Evolutionary conservation across 2,113 vertebrate genomes (phyloP).

Genomic region (Datnioides undecimradiatus): DNA sequence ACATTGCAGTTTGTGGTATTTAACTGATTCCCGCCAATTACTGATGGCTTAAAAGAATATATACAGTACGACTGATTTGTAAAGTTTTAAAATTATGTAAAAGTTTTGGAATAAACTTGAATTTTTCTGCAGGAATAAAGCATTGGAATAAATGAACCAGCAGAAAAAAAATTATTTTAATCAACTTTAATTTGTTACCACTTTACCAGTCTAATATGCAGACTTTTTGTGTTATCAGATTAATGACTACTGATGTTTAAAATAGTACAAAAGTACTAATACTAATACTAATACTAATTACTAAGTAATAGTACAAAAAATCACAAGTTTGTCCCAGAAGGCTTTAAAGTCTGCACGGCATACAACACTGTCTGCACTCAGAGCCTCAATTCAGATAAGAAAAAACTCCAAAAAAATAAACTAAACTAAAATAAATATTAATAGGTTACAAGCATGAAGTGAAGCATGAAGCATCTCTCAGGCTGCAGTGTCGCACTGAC

Average conservation of each 20-base stretch:
- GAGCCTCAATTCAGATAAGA: conserved; percentile 9
- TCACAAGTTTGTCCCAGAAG: neutral
- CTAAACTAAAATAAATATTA: no score
- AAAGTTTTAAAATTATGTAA: neutral
- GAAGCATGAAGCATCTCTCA: neutral
- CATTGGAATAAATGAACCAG: neutral
- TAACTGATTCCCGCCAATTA: neutral
- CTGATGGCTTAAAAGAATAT: neutral
- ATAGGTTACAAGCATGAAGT: neutral
- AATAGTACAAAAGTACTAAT: no score
- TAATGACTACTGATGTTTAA: neutral
- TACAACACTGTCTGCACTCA: conserved; percentile 6
- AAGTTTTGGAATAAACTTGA: neutral
- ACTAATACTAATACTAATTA: no score
- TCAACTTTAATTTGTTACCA: neutral
- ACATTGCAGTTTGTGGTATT: neutral
- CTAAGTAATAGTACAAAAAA: no score
- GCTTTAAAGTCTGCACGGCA: neutral
- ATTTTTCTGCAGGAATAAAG: neutral
- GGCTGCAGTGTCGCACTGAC: neutral
- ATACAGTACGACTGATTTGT: neutral
- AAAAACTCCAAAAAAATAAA: conserved; percentile 16
- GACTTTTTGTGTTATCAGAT: neutral
- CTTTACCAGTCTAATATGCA: neutral
- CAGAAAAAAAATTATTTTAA: neutral